phyloP scores from a whole-genome alignment of 1,140 invertebrate species.

The Anastrepha obliqua region DNA sequence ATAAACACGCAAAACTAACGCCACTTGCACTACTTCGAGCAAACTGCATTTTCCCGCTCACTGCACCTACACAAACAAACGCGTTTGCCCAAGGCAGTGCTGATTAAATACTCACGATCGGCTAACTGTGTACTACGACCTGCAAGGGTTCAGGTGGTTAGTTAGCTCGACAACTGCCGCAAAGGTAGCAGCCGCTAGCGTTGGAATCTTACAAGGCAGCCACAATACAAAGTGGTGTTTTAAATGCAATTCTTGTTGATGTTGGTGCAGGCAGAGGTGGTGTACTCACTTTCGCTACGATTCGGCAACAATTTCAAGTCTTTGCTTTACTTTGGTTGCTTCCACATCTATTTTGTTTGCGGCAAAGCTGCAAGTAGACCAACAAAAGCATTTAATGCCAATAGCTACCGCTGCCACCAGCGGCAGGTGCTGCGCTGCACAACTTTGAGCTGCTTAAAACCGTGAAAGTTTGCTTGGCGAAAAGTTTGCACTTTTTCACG shows the following conservation, averaged over 20 bases:
- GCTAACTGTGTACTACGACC: no score
- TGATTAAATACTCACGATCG: no score
- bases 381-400: neutral
- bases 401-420: neutral
- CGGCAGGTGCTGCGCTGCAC: neutral
- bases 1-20: no score
- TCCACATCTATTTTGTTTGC: neutral
- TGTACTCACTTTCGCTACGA: neutral
- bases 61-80: no score
- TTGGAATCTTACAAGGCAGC: neutral
- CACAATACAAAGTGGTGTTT: neutral
- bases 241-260: neutral
- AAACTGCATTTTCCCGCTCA: no score
- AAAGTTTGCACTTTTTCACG: slow-evolving; percentile 22
- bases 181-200: neutral
- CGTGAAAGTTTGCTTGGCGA: neutral
- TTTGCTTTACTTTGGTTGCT: neutral
- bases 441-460: neutral
- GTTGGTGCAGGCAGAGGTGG: neutral
- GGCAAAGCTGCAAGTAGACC: neutral
- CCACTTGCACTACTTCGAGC: no score
- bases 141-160: neutral
- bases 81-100: no score
- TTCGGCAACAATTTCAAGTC: slow-evolving; percentile 2
- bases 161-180: neutral